These are phyloP conservation scores for Vicugna pacos DNA, from an alignment of 2,113 vertebrate species.

Conservation along the genomic window DNA sequence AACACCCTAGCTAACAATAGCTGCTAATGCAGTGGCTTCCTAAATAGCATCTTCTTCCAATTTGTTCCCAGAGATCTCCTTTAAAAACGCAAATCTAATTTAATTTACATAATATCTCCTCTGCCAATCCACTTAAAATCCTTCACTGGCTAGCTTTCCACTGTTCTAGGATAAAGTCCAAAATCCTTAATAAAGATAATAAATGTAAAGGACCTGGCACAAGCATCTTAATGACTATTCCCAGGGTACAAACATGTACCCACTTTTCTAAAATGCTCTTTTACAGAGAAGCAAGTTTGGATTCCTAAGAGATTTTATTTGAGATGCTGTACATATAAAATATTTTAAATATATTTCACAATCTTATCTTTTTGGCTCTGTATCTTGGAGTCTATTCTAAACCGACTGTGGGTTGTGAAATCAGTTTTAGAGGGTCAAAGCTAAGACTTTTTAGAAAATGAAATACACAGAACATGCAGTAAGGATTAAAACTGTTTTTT, in stretches of 20 bases:
- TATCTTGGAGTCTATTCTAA: slow-evolving; percentile 23
- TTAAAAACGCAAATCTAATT: neutral
- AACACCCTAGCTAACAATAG: neutral
- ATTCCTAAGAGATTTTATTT: slow-evolving; percentile 23
- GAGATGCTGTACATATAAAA: neutral
- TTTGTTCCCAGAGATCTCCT: neutral
- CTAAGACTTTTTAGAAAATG: neutral
- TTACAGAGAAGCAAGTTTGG: neutral
- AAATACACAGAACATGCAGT: slow-evolving; percentile 4
- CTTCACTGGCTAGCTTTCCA: neutral
- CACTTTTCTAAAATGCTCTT: slow-evolving; percentile 3
- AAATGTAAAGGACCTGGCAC: neutral
- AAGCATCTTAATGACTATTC: neutral
- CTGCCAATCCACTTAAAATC: neutral
- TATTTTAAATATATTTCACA: slow-evolving; percentile 47
- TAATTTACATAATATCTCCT: neutral
- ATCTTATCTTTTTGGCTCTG: slow-evolving; percentile 10
- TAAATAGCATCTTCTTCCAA: neutral
- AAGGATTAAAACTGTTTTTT: neutral
- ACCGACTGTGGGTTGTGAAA: neutral
- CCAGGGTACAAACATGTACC: neutral
- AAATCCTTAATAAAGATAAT: slow-evolving; percentile 38
- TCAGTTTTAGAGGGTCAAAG: slow-evolving; percentile 30
- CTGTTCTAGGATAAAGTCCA: slow-evolving; percentile 4
- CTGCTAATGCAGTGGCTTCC: neutral